Evolutionary conservation across 1,140 invertebrate genomes (phyloP), one percentile per base, ranked within the genome.

Genomic region (Drosophila varians): DNA sequence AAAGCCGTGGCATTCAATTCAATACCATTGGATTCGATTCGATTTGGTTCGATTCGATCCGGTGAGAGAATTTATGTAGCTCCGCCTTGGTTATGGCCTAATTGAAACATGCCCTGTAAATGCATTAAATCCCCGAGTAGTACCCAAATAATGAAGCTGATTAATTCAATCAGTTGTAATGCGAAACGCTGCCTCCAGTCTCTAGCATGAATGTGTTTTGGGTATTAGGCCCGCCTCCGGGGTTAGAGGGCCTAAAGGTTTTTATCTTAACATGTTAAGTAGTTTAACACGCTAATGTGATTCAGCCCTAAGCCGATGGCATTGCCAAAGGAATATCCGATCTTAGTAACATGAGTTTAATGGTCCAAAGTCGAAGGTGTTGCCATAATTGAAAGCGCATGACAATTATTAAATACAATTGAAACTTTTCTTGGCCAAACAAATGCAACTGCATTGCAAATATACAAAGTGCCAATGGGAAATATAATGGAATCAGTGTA

Each of bases 61-160:
- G 54, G 34, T 43, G 36, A n/a, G 23, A 25, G 48, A 84, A 83
- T 77, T 74, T 84, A 78, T 82, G 74, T 71, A 25, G 60, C 68
- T 70, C 38, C 56, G 49, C 43, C 28, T 58, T 71, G 31, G 49
- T 18, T 34, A 52, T 61, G 34, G 54, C 51, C 61, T 84, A 87
- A 84, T 84, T 87, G 82, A 87, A 84, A 84, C 82, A 80, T 77
- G 55, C 80, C 61, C 66, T 66, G 72, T 76, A 87, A 84, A 87
- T 87, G 78, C 82, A 84, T 86, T 86, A 84, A 84, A 74, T 55
- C 77, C 70, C 68, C 58, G 47, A 86, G 66, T 76, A 73, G 72
- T 74, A 64, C 52, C 47, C 45, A 69, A 73, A 84, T 84, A 87
- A 84, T 86, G 82, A 87, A 61, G 66, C 82, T 87, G 80, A 84